Conservation (phyloP, 2,888 invertebrate genomes). For the Sphaerophoria taeniata region DNA sequence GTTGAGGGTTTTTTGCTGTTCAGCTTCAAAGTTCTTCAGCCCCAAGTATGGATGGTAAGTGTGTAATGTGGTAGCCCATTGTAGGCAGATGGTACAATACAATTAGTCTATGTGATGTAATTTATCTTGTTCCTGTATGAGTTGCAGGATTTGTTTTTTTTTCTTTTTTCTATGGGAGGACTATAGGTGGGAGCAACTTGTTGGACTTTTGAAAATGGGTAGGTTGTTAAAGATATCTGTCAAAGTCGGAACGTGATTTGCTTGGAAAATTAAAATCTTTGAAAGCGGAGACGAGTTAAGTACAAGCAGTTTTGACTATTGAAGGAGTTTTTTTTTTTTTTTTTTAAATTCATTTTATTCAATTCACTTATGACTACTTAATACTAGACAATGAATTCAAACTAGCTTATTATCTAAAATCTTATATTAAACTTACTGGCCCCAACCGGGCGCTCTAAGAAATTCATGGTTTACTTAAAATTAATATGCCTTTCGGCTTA, state of each 20-base stretch:
- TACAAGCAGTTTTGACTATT: too few relatives aligned
- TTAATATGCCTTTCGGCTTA: too few relatives aligned
- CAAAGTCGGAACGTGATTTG: constrained; percentile 31
- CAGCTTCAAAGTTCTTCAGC: constrained; percentile 20
- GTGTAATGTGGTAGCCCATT: constrained; percentile 64
- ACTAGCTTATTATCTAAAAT: too few relatives aligned
- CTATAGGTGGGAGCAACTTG: constrained; percentile 9
- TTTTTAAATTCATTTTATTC: too few relatives aligned
- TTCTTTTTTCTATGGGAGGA: not conserved
- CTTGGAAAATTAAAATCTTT: constrained; percentile 27
- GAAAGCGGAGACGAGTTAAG: too few relatives aligned
- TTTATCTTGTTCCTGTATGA: constrained; percentile 53
- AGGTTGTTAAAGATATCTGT: constrained; percentile 34
- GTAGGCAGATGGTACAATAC: constrained; percentile 68
- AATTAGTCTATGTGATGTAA: constrained; percentile 49
- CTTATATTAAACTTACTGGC: too few relatives aligned
- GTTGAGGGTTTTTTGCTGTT: constrained; percentile 48
- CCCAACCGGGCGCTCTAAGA: too few relatives aligned
- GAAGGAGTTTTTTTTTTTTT: too few relatives aligned
- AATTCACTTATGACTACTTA: too few relatives aligned
- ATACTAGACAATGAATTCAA: too few relatives aligned
- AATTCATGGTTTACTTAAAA: too few relatives aligned
- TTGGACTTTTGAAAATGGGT: constrained; percentile 28
- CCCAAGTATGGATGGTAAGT: constrained; percentile 35
- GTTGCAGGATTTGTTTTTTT: not conserved